These are phyloP conservation scores for Acrocephalus kingi DNA, from an alignment of 2,113 vertebrate species.

Conservation along the genomic window DNA sequence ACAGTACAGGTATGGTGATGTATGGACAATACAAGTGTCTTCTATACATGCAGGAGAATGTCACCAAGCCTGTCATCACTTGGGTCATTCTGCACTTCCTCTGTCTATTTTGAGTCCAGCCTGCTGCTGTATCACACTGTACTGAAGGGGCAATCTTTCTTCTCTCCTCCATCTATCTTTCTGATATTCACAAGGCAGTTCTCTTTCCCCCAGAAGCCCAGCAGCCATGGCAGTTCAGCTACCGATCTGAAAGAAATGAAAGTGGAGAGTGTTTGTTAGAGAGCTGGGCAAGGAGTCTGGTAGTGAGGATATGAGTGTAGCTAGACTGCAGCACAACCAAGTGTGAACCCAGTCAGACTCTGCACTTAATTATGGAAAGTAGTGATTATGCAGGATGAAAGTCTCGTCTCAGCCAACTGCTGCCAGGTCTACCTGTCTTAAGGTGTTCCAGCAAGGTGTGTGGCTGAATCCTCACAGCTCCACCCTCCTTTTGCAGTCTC, in stretches of 20 bases:
- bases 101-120: conserved; percentile 41
- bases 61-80: conserved; percentile 50
- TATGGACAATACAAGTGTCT: conserved; percentile 55
- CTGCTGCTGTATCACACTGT: conserved; percentile 10
- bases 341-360: conserved; percentile 33
- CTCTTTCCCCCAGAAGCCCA: not conserved
- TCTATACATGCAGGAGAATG: not conserved
- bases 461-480: conserved; percentile 8
- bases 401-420: conserved; percentile 1
- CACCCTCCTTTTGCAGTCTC: conserved; percentile 32
- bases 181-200: not conserved
- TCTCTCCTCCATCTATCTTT: conserved; percentile 8
- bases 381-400: conserved; percentile 58
- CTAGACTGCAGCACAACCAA: not conserved
- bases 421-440: conserved; percentile 56
- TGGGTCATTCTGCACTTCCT: conserved; percentile 56
- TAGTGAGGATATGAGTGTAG: not conserved
- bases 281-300: not conserved
- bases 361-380: conserved; percentile 47
- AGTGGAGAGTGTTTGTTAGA: not conserved
- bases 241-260: not conserved
- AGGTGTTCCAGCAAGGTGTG: conserved; percentile 57
- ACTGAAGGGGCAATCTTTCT: conserved; percentile 36
- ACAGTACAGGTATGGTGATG: conserved; percentile 19
- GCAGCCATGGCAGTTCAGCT: not conserved